phyloP scores from a whole-genome alignment of 2,888 invertebrate species.

The Ichneumoninae sp. region DNA sequence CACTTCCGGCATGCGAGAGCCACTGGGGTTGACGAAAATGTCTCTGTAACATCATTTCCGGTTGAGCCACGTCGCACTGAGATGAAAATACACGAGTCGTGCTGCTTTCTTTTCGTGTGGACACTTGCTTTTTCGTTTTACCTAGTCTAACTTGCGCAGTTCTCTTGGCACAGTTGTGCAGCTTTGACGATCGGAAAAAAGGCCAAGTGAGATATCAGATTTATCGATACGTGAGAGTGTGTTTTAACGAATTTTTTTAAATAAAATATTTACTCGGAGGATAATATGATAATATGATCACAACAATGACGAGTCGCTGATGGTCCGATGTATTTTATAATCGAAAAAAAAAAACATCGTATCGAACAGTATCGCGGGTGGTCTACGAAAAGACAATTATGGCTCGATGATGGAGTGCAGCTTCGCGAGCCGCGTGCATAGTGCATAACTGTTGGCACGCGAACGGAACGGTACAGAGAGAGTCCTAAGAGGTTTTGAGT shows the following conservation, averaged over 20 bases:
- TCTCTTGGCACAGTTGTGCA: background rate
- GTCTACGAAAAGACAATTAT: conserved; percentile 53
- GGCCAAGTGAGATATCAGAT: background rate
- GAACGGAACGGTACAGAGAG: conserved; percentile 28
- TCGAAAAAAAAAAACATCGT: background rate
- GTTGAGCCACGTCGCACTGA: conserved; percentile 66
- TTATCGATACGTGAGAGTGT: background rate
- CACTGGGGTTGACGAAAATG: conserved; percentile 60
- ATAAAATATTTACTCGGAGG: background rate
- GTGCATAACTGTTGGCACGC: conserved; percentile 44
- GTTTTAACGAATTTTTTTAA: background rate
- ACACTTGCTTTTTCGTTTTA: conserved; percentile 57
- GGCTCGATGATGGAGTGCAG: conserved; percentile 40
- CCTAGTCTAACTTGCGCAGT: background rate
- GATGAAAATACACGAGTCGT: conserved; percentile 71
- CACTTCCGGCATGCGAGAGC: conserved; percentile 55
- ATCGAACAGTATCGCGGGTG: conserved; percentile 46
- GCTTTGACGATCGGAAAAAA: background rate
- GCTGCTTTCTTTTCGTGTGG: conserved; percentile 28
- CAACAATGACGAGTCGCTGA: background rate
- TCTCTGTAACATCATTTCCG: conserved; percentile 71
- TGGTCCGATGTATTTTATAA: conserved; percentile 16
- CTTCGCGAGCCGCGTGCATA: conserved; percentile 29
- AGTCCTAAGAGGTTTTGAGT: conserved; percentile 43
- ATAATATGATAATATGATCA: background rate